Conservation (phyloP, 2,888 invertebrate genomes). For the Coelogynopora nodosa region DNA sequence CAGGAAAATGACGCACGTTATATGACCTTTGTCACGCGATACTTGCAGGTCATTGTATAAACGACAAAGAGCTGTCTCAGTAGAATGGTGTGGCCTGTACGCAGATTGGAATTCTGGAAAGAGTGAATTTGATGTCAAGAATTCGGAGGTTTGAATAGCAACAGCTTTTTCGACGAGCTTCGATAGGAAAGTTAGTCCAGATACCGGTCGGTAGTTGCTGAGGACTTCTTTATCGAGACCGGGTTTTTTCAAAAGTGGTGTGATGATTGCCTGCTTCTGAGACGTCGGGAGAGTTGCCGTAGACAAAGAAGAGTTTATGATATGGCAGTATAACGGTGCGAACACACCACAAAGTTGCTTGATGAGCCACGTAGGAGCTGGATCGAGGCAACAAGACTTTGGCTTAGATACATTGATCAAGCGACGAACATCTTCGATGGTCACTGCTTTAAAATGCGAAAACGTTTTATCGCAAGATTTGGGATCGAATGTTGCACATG, state of each 20-base stretch:
- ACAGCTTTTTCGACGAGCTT: conserved; percentile 47
- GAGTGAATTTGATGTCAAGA: conserved; percentile 38
- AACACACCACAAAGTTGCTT: conserved; percentile 13
- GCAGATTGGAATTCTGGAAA: conserved; percentile 47
- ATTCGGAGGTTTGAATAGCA: conserved; percentile 38
- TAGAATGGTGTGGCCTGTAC: conserved; percentile 45
- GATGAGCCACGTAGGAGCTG: neutral
- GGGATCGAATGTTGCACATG: neutral
- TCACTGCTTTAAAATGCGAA: conserved; percentile 14
- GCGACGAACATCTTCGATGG: conserved; percentile 28
- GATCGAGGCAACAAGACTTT: conserved; percentile 33
- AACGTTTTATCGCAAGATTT: neutral
- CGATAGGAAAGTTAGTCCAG: conserved; percentile 45
- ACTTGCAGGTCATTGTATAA: conserved; percentile 45
- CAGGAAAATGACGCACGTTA: conserved; percentile 33
- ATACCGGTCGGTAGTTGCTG: conserved; percentile 45
- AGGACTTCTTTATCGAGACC: conserved; percentile 45
- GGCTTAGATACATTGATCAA: conserved; percentile 27
- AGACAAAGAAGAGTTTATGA: neutral
- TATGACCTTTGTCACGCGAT: conserved; percentile 47
- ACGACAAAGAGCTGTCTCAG: conserved; percentile 46
- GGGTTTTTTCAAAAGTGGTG: conserved; percentile 46
- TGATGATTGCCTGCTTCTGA: conserved; percentile 31
- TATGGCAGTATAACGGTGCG: conserved; percentile 3
- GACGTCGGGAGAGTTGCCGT: conserved; percentile 4